Base-by-base conservation (phyloP, 2,888 invertebrate genomes). In the Antitype chi region DNA sequence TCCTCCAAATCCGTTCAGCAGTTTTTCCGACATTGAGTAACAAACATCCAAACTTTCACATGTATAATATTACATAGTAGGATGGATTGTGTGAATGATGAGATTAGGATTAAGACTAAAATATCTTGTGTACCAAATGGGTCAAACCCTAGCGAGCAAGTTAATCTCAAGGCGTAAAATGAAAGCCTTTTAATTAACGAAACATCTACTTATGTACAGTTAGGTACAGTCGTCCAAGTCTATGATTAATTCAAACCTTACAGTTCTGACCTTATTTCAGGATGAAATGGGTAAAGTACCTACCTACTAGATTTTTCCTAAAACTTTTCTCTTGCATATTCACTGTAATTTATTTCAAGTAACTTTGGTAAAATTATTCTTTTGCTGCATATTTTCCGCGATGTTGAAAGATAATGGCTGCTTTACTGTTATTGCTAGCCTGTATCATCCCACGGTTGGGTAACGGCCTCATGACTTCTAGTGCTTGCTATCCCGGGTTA, bases 131-230 rank as follows among this genome's bases (percentile, higher is more conserved):
- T n/a, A 47, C 38, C 60, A 49, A 77, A 79, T 70, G 32, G 47
- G 60, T 23, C 7, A 25, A 47, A 62, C 52, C n/a, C 43, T 53
- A 38, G 32, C 23, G 17, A 60, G 7, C 2, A 78, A 78, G 11
- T 38, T 53, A 70, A 77, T 78, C 53, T 53, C 70, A 53, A 13
- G 53, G 23, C 70, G 60, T 62, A 53, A 70, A 77, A 60, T 70
- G 23, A 32, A 60, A 47, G 60, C 60, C 32, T 60, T 47, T 78
- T 77, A 76, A 76, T 76, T 38, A 79, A 69, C 15, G 53, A 25
- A 70, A 70, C 47, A 25, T 49, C 25, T 53, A 47, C 60, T 32
- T 67, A 25, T 0, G 28, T 53, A 8, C 1, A 43, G 28, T 66
- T 66, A 49, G 49, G 38, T 43, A 57, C 49, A 15, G n/a, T 23